Evolutionary conservation across 2,113 vertebrate species (phyloP).

Genomic region (Xyrauchen texanus): DNA sequence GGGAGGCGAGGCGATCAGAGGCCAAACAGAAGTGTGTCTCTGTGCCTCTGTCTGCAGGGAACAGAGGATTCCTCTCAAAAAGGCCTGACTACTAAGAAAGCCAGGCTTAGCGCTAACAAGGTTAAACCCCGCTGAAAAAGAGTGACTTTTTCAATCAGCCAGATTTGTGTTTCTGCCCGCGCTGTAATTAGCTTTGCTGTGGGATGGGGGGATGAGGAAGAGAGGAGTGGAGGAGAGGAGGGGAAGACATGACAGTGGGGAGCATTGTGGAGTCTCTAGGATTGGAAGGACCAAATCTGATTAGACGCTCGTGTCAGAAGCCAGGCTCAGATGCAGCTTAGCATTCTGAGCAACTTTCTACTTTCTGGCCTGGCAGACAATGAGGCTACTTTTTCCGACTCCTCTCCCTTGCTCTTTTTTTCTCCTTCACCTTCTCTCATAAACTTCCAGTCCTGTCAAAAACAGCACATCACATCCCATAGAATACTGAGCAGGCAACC

Average conservation of each 20-base stretch:
- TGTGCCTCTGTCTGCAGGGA: slow-evolving; percentile 70
- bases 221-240: slow-evolving; percentile 33
- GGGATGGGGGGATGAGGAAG: slow-evolving; percentile 59
- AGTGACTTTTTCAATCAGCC: slow-evolving; percentile 98
- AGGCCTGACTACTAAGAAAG: slow-evolving; percentile 81
- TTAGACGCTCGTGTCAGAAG: slow-evolving; percentile 99
- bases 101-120: slow-evolving; percentile 97
- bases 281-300: slow-evolving; percentile 99
- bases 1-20: slow-evolving; percentile 48
- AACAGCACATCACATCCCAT: not conserved
- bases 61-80: slow-evolving; percentile 79
- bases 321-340: slow-evolving; percentile 96
- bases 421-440: slow-evolving; percentile 15
- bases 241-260: slow-evolving; percentile 84
- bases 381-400: slow-evolving; percentile 82
- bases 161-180: slow-evolving; percentile 95
- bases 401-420: slow-evolving; percentile 20
- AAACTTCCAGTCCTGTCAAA: not conserved
- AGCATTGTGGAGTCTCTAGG: slow-evolving; percentile 91
- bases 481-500: not conserved
- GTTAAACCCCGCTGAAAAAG: slow-evolving; percentile 90
- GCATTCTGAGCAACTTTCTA: slow-evolving; percentile 91
- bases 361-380: slow-evolving; percentile 87
- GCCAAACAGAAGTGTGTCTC: slow-evolving; percentile 78
- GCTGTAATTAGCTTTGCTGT: slow-evolving; percentile 98